These are phyloP conservation scores for Drosophila ezoana DNA, from an alignment of 2,888 invertebrate species.

Conservation along the genomic window DNA sequence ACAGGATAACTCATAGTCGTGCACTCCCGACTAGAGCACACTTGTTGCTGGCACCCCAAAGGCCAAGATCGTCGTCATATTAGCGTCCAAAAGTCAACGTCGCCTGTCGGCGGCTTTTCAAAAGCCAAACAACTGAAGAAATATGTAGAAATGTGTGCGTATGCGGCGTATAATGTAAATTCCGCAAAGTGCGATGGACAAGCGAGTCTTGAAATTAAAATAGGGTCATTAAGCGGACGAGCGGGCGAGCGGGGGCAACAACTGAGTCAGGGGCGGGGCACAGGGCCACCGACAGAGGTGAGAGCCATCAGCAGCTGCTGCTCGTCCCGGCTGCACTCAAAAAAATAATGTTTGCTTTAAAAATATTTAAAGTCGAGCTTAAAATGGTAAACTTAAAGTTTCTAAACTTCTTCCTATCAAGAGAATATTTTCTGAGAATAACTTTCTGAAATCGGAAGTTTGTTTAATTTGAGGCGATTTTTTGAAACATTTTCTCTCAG, in stretches of 20 bases:
- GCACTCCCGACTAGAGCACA: too few species aligned
- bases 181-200: conserved; percentile 80
- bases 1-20: too few species aligned
- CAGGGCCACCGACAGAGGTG: conserved; percentile 17
- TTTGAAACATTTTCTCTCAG: conserved; percentile 2
- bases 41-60: conserved; percentile 68
- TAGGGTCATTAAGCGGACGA: conserved; percentile 78
- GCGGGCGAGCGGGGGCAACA: background rate
- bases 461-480: too few species aligned
- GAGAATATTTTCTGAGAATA: too few species aligned
- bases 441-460: too few species aligned
- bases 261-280: conserved; percentile 19
- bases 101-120: conserved; percentile 78
- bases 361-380: too few species aligned
- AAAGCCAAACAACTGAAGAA: conserved; percentile 67
- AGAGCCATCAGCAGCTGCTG: conserved; percentile 19
- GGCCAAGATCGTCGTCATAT: conserved; percentile 82
- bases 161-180: conserved; percentile 74
- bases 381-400: too few species aligned
- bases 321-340: conserved; percentile 9
- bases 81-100: conserved; percentile 78
- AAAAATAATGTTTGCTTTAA: too few species aligned
- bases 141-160: conserved; percentile 51
- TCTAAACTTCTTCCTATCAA: too few species aligned
- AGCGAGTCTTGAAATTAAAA: conserved; percentile 78